These are phyloP conservation scores for Tetrax tetrax DNA, from an alignment of 2,113 vertebrate species.

Conservation along the genomic window DNA sequence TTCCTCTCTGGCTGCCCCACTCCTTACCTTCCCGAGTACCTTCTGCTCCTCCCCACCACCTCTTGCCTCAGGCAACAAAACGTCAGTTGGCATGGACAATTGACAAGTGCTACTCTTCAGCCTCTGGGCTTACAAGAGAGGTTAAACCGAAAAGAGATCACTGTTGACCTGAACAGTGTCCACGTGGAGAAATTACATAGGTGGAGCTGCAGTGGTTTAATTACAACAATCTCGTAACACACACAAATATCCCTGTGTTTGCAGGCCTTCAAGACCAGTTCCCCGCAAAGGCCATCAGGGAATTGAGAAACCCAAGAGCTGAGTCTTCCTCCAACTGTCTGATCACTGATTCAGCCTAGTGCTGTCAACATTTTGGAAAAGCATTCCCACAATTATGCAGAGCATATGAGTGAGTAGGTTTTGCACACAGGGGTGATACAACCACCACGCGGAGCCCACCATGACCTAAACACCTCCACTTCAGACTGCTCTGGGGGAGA, in stretches of 20 bases:
- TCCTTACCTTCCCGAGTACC: neutral
- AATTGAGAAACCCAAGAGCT: neutral
- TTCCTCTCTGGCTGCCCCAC: neutral
- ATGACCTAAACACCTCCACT: neutral
- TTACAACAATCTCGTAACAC: rapidly evolving
- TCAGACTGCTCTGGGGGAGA: neutral
- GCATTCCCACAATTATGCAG: neutral
- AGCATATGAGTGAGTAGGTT: neutral
- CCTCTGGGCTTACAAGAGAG: neutral
- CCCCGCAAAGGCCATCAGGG: neutral
- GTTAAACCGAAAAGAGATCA: neutral
- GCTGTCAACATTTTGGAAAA: rapidly evolving
- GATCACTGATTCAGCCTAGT: neutral
- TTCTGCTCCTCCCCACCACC: neutral
- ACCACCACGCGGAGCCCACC: neutral
- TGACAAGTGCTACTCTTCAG: neutral
- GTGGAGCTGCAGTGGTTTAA: neutral
- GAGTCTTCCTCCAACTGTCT: neutral
- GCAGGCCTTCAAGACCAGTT: neutral
- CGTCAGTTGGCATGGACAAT: neutral
- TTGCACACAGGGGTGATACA: neutral
- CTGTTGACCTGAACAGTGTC: neutral
- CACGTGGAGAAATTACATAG: neutral
- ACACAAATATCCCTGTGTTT: neutral
- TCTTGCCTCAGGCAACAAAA: neutral